Evolutionary conservation across 2,888 invertebrate species (phyloP).

Genomic region (Sinhomidia bicolor): DNA sequence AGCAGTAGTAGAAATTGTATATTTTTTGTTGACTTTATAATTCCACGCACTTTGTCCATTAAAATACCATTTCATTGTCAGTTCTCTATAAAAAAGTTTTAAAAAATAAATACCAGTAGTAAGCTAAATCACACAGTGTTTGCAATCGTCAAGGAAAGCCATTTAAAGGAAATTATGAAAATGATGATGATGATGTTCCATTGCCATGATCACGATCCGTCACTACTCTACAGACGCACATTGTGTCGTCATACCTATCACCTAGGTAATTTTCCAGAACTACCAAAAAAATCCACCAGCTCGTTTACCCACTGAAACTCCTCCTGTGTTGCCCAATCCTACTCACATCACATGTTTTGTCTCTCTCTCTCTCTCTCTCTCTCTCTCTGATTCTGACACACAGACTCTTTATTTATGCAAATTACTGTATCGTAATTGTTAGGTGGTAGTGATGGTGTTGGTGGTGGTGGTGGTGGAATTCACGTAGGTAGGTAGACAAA

Average conservation of each 20-base stretch:
- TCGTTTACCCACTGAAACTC: constrained; percentile 2
- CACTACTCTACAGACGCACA: constrained; percentile 14
- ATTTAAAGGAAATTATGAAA: background rate
- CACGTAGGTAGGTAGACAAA: constrained; percentile 5
- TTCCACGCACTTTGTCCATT: too few relatives aligned
- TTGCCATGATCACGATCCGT: constrained; percentile 16
- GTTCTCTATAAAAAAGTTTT: too few relatives aligned
- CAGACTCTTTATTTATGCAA: constrained; percentile 34
- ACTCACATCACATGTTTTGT: constrained; percentile 27
- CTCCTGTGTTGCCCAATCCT: constrained; percentile 29
- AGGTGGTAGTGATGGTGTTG: too few relatives aligned
- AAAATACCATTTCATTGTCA: too few relatives aligned
- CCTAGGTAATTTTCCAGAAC: constrained; percentile 39
- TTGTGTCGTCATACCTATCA: background rate
- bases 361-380: constrained; percentile 28
- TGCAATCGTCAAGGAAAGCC: constrained; percentile 34
- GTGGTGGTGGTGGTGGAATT: background rate
- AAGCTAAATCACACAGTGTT: constrained; percentile 20
- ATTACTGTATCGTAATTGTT: constrained; percentile 30
- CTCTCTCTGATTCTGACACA: background rate
- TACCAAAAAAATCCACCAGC: constrained; percentile 2
- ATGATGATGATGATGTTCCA: background rate
- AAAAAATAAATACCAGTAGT: constrained; percentile 53
- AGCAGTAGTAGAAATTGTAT: too few relatives aligned
- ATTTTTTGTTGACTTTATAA: too few relatives aligned